These are phyloP conservation scores for Paraescarpia echinospica DNA, from an alignment of 1,140 invertebrate genomes.

Conservation along the genomic window DNA sequence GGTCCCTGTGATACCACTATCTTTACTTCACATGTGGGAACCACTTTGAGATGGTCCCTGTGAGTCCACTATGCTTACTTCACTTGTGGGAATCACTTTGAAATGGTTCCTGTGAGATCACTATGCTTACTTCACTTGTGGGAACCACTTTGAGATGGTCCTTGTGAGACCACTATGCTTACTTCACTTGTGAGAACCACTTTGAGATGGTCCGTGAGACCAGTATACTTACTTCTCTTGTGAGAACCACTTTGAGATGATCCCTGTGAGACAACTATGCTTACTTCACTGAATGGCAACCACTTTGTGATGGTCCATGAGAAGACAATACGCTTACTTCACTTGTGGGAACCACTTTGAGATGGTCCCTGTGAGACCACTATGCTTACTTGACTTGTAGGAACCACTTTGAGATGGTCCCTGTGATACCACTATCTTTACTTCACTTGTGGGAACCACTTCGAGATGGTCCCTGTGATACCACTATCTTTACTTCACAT, in stretches of 20 bases:
- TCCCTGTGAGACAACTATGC: background rate
- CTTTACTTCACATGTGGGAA: background rate
- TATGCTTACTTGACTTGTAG: background rate
- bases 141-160: too few species aligned
- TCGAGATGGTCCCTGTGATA: too few species aligned
- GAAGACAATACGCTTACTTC: background rate
- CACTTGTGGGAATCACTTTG: background rate
- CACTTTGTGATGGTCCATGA: too few species aligned
- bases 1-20: background rate
- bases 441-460: too few species aligned
- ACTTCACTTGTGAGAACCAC: background rate
- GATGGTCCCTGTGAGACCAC: background rate
- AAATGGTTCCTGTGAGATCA: background rate
- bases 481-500: background rate
- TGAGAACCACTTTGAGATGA: conserved; percentile 12
- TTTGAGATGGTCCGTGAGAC: background rate
- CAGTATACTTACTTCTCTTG: background rate
- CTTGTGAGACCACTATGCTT: background rate
- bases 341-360: background rate
- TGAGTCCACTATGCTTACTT: background rate
- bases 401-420: conserved; percentile 11
- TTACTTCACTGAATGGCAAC: too few species aligned
- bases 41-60: background rate
- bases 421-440: background rate
- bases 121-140: too few species aligned